Conservation (phyloP, 1,140 invertebrate genomes). For the Theocolax elegans region DNA sequence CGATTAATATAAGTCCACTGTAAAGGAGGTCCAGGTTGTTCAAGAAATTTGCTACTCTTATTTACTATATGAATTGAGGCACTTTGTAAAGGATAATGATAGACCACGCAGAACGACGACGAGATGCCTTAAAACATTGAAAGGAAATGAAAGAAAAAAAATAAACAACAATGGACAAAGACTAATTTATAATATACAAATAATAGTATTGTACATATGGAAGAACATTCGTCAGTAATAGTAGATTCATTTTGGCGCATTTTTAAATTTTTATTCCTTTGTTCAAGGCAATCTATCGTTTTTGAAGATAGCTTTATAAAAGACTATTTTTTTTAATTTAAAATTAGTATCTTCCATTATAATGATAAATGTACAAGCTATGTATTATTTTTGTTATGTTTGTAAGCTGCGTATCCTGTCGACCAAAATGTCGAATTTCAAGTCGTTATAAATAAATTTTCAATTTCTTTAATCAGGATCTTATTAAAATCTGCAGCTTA, state of each 20-base stretch:
- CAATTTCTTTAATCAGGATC: slow-evolving; percentile 34
- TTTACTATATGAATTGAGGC: slow-evolving; percentile 34
- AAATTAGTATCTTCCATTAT: slow-evolving; percentile 29
- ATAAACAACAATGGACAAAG: slow-evolving; percentile 48
- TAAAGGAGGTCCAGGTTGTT: slow-evolving; percentile 20
- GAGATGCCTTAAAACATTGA: slow-evolving; percentile 42
- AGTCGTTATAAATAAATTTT: slow-evolving; percentile 41
- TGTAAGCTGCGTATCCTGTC: slow-evolving; percentile 43
- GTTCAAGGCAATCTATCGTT: slow-evolving; percentile 42
- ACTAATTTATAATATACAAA: slow-evolving; percentile 57
- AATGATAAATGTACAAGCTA: slow-evolving; percentile 22
- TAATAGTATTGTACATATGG: slow-evolving; percentile 63
- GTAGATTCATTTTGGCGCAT: slow-evolving; percentile 54
- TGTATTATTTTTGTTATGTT: slow-evolving; percentile 44
- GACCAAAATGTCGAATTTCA: slow-evolving; percentile 40
- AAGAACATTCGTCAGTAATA: slow-evolving; percentile 56
- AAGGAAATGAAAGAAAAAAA: no score
- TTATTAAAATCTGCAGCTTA: slow-evolving; percentile 32
- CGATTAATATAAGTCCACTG: slow-evolving; percentile 18
- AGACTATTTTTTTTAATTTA: slow-evolving; percentile 45
- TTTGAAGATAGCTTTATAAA: slow-evolving; percentile 45
- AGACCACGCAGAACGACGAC: slow-evolving; percentile 35
- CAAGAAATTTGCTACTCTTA: slow-evolving; percentile 36
- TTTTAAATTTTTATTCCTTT: slow-evolving; percentile 53
- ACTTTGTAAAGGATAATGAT: slow-evolving; percentile 39